Conservation (phyloP, 1,140 invertebrate species). For the Papilio machaon region DNA sequence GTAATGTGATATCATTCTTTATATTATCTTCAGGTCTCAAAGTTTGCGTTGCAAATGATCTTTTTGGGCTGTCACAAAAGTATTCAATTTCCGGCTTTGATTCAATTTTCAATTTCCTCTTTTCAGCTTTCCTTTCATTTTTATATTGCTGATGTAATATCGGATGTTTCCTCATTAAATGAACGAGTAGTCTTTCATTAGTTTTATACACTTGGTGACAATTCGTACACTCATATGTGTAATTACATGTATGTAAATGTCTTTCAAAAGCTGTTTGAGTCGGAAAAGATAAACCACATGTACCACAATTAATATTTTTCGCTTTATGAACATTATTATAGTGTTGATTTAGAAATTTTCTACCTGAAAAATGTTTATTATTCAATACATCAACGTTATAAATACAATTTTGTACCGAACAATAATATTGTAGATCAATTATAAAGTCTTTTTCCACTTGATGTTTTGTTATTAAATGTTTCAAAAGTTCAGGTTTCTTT, state of each 20-base stretch:
- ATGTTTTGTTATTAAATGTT: conserved; percentile 59
- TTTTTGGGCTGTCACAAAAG: conserved; percentile 64
- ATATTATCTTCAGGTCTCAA: conserved; percentile 54
- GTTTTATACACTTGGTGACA: conserved; percentile 60
- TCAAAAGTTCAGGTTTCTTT: conserved; percentile 57
- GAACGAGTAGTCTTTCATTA: conserved; percentile 61
- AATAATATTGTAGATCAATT: conserved; percentile 59
- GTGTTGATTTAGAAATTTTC: conserved; percentile 72
- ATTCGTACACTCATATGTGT: conserved; percentile 51
- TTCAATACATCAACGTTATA: conserved; percentile 49
- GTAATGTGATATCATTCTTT: conserved; percentile 64
- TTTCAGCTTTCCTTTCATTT: conserved; percentile 53
- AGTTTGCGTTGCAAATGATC: conserved; percentile 68
- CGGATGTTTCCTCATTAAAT: conserved; percentile 66
- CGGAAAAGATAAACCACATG: conserved; percentile 51
- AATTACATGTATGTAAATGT: conserved; percentile 61
- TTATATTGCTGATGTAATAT: conserved; percentile 65
- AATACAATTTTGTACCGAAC: conserved; percentile 47
- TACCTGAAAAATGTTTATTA: conserved; percentile 57
- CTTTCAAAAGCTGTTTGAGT: conserved; percentile 45
- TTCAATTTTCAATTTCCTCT: conserved; percentile 45
- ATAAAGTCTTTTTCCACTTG: conserved; percentile 44
- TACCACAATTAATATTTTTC: conserved; percentile 49
- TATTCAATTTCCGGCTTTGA: conserved; percentile 45
- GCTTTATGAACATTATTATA: conserved; percentile 63